Conservation (phyloP, 2,888 invertebrate species). For the Ectemnius cavifrons region DNA sequence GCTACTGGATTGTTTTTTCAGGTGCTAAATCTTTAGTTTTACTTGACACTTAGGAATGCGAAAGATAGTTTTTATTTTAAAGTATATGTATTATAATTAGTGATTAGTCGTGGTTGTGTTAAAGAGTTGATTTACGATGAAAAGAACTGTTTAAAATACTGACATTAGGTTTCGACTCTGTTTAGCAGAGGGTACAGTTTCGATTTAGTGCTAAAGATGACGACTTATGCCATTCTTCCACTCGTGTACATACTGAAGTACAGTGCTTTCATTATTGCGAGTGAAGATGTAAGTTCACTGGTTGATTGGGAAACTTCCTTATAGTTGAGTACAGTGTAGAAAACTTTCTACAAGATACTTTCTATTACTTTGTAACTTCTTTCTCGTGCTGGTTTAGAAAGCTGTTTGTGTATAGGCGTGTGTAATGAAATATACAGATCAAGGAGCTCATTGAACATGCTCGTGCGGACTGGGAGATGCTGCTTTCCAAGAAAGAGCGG, state of each 20-base stretch:
- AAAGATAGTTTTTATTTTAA: too few relatives aligned
- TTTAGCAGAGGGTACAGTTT: neutral
- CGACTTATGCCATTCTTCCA: neutral
- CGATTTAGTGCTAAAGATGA: neutral
- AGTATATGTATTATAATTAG: too few relatives aligned
- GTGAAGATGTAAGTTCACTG: slow-evolving; percentile 1
- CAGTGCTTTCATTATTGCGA: neutral
- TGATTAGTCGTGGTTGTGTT: too few relatives aligned
- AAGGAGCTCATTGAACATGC: too few relatives aligned
- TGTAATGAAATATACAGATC: too few relatives aligned
- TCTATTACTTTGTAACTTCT: neutral
- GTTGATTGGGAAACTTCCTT: neutral
- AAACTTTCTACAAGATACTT: neutral
- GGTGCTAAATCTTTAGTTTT: neutral
- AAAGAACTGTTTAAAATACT: too few relatives aligned
- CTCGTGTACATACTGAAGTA: neutral
- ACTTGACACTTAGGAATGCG: too few relatives aligned
- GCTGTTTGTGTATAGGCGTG: too few relatives aligned
- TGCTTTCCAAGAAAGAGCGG: neutral
- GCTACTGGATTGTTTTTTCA: neutral
- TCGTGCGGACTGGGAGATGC: too few relatives aligned
- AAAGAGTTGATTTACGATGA: too few relatives aligned
- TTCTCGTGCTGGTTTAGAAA: neutral
- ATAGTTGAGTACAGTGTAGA: neutral
- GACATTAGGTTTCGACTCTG: neutral